These are phyloP conservation scores for Mellivora capensis DNA, from an alignment of 2,113 vertebrate genomes.

Conservation along the genomic window DNA sequence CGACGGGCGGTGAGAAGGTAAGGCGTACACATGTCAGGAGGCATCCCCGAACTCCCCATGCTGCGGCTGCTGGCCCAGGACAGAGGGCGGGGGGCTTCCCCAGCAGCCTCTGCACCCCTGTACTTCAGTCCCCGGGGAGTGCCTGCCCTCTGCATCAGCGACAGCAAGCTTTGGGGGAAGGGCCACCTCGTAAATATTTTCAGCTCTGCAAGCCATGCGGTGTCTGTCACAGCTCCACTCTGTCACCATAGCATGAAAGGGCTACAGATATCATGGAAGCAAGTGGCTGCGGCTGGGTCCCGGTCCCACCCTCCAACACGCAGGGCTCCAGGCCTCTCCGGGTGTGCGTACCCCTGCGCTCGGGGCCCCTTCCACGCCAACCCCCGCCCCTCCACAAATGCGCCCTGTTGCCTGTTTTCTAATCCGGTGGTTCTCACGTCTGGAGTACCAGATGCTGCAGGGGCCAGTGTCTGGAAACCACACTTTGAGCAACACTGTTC, in stretches of 20 bases:
- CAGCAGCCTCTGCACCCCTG: too few relatives aligned
- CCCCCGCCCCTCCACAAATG: rapidly evolving
- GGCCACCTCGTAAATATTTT: background rate
- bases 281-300: background rate
- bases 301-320: rapidly evolving
- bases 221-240: background rate
- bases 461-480: background rate
- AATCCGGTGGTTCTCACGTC: background rate
- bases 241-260: background rate
- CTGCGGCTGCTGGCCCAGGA: background rate
- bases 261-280: rapidly evolving
- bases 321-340: background rate
- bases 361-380: background rate
- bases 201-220: background rate
- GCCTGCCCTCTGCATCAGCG: background rate
- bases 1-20: rapidly evolving
- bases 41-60: background rate
- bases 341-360: background rate
- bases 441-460: too few relatives aligned
- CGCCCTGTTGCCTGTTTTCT: background rate
- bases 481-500: background rate
- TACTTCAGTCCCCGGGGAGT: too few relatives aligned
- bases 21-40: background rate
- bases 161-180: background rate
- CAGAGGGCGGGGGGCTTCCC: background rate